Evolutionary conservation across 2,888 invertebrate species (phyloP).

Genomic region (Cylindroiulus punctatus): DNA sequence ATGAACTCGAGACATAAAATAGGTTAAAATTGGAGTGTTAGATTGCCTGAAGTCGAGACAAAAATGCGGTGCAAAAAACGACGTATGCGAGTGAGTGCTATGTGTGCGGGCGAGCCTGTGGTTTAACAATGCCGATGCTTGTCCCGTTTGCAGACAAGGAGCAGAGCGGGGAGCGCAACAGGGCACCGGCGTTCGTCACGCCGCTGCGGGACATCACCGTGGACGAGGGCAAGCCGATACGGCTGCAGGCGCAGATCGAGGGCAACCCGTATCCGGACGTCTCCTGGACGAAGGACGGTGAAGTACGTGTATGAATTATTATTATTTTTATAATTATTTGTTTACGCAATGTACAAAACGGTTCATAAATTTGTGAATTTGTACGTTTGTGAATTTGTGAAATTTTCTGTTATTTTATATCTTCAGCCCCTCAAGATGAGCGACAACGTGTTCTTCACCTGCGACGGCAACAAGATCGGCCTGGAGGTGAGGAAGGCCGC

Average conservation of each 20-base stretch:
- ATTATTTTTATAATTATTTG: no score
- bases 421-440: constrained; percentile 67
- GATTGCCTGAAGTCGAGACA: no score
- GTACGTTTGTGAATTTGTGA: not conserved
- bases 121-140: no score
- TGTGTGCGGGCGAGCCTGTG: no score
- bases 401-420: no score
- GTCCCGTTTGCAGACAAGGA: constrained; percentile 67
- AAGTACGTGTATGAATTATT: constrained; percentile 60
- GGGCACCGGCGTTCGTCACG: constrained; percentile 78
- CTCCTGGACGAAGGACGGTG: constrained; percentile 81
- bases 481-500: constrained; percentile 78
- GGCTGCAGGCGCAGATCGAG: constrained; percentile 76
- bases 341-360: no score
- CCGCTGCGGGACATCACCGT: constrained; percentile 79
- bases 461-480: constrained; percentile 81
- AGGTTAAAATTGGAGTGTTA: no score
- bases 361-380: no score
- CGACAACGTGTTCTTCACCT: constrained; percentile 78
- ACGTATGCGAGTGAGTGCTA: no score
- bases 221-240: constrained; percentile 83
- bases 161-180: constrained; percentile 74
- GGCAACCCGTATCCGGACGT: constrained; percentile 87
- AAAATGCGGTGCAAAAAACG: no score
- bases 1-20: no score